Conservation (phyloP, 2,113 vertebrate genomes). For the Myocastor coypus region DNA sequence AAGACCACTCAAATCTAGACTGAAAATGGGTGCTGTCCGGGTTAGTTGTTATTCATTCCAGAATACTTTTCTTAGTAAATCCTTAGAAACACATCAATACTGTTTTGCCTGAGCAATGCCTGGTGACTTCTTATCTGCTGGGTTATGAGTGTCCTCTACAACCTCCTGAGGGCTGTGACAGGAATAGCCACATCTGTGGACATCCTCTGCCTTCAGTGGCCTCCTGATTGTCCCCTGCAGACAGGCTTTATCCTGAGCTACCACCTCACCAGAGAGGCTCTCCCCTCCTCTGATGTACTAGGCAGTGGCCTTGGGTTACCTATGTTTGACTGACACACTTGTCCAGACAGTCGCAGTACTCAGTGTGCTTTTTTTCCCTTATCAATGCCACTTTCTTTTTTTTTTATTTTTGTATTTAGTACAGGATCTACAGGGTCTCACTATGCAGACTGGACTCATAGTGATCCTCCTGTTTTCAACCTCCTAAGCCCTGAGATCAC, state of each 20-base stretch:
- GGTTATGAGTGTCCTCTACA: background rate
- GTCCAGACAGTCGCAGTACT: background rate
- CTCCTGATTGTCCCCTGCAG: background rate
- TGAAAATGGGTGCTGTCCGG: background rate
- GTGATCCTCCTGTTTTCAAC: too few species aligned
- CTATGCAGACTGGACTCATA: too few species aligned
- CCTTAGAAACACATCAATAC: background rate
- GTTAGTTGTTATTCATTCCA: slow-evolving; percentile 13
- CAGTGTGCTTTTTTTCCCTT: background rate
- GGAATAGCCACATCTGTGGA: background rate
- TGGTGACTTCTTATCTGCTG: background rate
- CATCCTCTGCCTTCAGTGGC: too few species aligned
- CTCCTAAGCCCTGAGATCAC: too few species aligned
- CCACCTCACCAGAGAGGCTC: too few species aligned
- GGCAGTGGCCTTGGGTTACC: too few species aligned
- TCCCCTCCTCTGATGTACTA: background rate
- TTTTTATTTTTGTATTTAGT: too few species aligned
- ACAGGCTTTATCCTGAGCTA: background rate
- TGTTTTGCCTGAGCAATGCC: background rate
- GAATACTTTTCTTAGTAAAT: background rate
- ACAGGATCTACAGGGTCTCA: too few species aligned
- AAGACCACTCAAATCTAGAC: slow-evolving; percentile 35
- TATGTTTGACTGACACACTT: background rate
- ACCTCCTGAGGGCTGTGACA: background rate
- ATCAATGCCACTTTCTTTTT: background rate